Evolutionary conservation across 2,113 vertebrate species (phyloP).

Genomic region (Pithys albifrons): DNA sequence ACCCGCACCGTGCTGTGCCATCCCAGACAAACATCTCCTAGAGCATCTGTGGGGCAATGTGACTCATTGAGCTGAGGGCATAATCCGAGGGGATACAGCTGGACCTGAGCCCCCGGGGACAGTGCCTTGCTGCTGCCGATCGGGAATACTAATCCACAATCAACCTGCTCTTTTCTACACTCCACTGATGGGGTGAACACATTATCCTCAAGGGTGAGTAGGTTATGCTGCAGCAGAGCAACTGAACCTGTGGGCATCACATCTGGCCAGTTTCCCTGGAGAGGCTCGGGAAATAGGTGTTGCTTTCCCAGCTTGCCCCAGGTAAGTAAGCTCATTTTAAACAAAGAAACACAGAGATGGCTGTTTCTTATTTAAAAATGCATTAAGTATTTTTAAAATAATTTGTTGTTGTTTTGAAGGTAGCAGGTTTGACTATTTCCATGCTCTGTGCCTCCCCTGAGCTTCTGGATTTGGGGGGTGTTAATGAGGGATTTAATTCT

Average conservation of each 20-base stretch:
- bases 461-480: not conserved
- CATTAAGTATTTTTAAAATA: not conserved
- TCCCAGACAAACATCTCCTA: not conserved
- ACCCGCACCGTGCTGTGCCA: not conserved
- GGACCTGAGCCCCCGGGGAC: not conserved
- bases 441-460: not conserved
- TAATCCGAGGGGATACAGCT: not conserved
- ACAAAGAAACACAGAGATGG: not conserved
- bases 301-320: not conserved
- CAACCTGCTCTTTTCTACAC: not conserved
- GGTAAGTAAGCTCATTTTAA: slow-evolving; percentile 32
- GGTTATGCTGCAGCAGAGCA: not conserved
- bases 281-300: not conserved
- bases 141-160: not conserved
- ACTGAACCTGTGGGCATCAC: not conserved
- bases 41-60: not conserved
- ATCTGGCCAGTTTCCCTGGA: not conserved
- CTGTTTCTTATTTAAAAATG: not conserved
- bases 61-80: not conserved
- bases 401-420: not conserved
- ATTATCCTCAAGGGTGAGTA: not conserved
- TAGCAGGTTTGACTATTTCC: not conserved
- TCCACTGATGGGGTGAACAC: not conserved
- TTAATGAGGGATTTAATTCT: slow-evolving; percentile 22
- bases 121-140: not conserved